These are phyloP conservation scores for Diplogasteroides magnus DNA, from an alignment of 1,140 invertebrate genomes.

Conservation along the genomic window DNA sequence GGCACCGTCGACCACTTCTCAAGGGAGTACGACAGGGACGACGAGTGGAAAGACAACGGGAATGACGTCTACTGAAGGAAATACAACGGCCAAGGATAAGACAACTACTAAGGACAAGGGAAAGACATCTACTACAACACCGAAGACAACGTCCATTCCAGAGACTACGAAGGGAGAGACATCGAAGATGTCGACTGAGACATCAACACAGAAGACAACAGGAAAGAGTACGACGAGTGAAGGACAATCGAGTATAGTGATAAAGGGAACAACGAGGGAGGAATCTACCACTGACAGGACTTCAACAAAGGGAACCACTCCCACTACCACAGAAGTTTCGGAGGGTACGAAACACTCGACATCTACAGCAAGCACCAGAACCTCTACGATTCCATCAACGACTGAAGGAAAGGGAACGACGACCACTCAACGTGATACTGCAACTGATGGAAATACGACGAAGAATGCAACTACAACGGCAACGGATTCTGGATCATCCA, in stretches of 20 bases:
- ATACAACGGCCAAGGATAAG: background rate
- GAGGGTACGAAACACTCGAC: too few relatives aligned
- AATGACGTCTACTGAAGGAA: background rate
- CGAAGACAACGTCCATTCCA: background rate
- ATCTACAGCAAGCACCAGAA: too few relatives aligned
- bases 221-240: background rate
- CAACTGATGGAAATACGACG: background rate
- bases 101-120: background rate
- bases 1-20: background rate
- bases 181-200: background rate
- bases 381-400: background rate
- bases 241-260: background rate
- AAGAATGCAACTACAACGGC: background rate
- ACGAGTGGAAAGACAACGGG: background rate
- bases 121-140: background rate
- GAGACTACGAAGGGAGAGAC: background rate
- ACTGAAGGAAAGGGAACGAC: background rate
- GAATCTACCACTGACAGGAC: background rate
- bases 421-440: background rate
- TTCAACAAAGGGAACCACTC: background rate
- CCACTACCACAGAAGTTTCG: constrained; percentile 1
- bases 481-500: background rate
- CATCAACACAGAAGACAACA: background rate
- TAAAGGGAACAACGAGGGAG: background rate
- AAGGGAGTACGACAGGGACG: background rate